Conservation (phyloP, 2,797 vertebrate species). For the Syndactyla subalaris region DNA sequence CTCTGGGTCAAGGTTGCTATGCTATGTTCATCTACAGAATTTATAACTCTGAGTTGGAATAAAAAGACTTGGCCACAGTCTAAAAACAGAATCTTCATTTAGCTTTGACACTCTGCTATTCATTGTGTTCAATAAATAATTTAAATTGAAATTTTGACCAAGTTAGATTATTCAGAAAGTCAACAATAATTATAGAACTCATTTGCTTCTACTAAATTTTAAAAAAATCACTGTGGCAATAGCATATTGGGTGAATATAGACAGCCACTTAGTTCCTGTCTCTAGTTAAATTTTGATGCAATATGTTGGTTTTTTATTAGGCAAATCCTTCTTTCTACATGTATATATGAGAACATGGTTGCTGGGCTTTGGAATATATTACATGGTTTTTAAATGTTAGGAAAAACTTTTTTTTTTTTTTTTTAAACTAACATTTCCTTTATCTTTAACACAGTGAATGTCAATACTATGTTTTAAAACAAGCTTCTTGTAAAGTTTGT, state of each 20-base stretch:
- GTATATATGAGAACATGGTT: neutral
- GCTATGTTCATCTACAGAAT: neutral
- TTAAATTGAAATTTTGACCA: neutral
- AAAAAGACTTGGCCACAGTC: neutral
- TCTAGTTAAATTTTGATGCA: neutral
- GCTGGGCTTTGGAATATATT: neutral
- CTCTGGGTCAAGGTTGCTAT: neutral
- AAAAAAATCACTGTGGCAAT: neutral
- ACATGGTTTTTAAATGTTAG: neutral
- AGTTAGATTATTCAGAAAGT: neutral
- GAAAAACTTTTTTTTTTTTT: neutral
- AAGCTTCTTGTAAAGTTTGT: neutral
- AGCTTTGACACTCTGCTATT: neutral
- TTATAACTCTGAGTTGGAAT: neutral
- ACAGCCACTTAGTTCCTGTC: neutral
- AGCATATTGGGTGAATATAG: neutral
- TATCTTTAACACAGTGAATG: neutral
- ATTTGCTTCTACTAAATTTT: neutral
- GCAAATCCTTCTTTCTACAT: neutral
- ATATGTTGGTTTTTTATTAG: neutral
- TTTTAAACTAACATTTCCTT: neutral
- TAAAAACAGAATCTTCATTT: neutral
- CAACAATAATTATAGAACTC: neutral
- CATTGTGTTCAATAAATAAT: neutral
- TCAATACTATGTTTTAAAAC: neutral